Conservation (phyloP, 2,113 vertebrate genomes). For the zebrafish (Danio rerio) region GRCz12tu NC_133192.1:26387501-26388000, state of each 20-base stretch:
- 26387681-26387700: too few relatives aligned
- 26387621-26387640: background rate
- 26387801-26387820: background rate
- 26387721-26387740: background rate
- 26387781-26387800: background rate
- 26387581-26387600: background rate
- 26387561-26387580: background rate
- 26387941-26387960: conserved; percentile 2
- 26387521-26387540: background rate
- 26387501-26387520: too few relatives aligned
- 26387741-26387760: background rate
- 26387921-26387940: background rate
- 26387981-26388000: background rate
- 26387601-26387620: background rate
- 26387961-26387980: conserved; percentile 14
- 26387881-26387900: background rate
- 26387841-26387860: background rate
- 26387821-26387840: conserved; percentile 1
- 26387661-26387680: too few relatives aligned
- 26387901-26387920: background rate
- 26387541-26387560: background rate
- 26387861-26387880: conserved; percentile 13
- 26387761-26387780: background rate
- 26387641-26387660: background rate
- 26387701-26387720: background rate